phyloP scores from a whole-genome alignment of 2,888 invertebrate species.

The Exocentrus adspersus region DNA sequence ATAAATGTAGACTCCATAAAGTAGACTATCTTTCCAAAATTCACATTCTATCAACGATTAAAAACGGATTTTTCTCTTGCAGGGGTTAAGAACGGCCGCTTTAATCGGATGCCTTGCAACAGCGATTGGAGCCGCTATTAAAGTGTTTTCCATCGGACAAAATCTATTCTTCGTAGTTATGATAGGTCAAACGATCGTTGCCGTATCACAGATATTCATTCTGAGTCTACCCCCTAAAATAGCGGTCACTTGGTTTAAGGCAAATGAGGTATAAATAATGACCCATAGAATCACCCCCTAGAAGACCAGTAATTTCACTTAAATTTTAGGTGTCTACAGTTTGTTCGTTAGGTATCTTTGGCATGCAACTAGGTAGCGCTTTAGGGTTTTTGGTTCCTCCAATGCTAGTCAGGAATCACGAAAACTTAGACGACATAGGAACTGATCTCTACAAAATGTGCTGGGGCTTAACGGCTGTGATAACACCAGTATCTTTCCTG shows the following conservation, averaged over 20 bases:
- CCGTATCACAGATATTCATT: conserved; percentile 90
- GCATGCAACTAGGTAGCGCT: conserved; percentile 50
- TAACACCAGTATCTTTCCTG: conserved; percentile 43
- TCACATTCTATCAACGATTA: too few relatives aligned
- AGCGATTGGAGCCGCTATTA: conserved; percentile 87
- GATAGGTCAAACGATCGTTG: conserved; percentile 86
- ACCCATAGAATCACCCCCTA: too few relatives aligned
- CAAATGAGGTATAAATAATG: conserved; percentile 94
- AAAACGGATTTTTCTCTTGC: conserved; percentile 50
- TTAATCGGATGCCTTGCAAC: conserved; percentile 86
- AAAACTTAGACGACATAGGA: conserved; percentile 54
- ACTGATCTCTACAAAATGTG: conserved; percentile 66
- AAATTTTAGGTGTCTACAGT: conserved; percentile 49
- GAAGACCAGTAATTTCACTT: background rate
- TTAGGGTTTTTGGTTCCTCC: conserved; percentile 50
- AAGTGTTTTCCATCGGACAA: conserved; percentile 84
- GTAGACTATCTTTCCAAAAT: too few relatives aligned
- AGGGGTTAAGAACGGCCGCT: conserved; percentile 85
- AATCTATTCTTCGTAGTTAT: conserved; percentile 88
- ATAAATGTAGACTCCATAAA: too few relatives aligned
- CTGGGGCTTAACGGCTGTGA: conserved; percentile 60
- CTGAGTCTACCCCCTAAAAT: conserved; percentile 89
- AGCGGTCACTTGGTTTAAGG: conserved; percentile 97
- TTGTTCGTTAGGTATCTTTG: conserved; percentile 52
- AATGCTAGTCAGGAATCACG: conserved; percentile 59